These are phyloP conservation scores for Cephus rjabovi DNA, from an alignment of 2,888 invertebrate genomes.

Conservation along the genomic window DNA sequence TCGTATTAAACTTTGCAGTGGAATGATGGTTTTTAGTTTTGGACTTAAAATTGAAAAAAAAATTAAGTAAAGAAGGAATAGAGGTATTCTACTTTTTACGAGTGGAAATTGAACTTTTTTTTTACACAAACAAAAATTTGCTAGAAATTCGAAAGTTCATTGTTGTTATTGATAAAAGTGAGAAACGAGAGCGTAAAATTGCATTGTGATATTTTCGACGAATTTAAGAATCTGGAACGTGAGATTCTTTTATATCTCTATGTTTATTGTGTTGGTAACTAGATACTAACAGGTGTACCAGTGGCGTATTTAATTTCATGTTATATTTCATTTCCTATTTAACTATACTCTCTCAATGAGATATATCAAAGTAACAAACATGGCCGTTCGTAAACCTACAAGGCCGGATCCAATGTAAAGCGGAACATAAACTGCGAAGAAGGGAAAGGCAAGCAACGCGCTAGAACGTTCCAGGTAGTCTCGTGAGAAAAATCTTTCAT, in stretches of 20 bases:
- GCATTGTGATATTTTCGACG: background rate
- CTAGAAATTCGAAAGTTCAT: background rate
- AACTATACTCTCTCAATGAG: background rate
- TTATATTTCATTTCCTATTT: background rate
- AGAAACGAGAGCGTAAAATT: background rate
- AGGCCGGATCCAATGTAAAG: conserved; percentile 6
- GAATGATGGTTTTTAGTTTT: background rate
- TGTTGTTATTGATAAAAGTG: background rate
- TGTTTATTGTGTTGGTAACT: background rate
- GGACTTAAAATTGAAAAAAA: background rate
- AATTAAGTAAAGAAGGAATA: background rate
- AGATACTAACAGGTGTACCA: background rate
- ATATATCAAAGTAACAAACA: background rate
- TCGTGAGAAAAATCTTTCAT: background rate
- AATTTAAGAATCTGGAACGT: background rate
- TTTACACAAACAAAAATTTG: background rate
- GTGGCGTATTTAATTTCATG: background rate
- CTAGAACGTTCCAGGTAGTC: background rate
- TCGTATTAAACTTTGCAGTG: background rate
- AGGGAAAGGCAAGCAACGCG: conserved; percentile 2
- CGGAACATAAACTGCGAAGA: conserved; percentile 5
- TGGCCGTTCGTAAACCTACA: background rate
- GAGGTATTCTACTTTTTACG: background rate
- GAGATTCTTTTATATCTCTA: background rate
- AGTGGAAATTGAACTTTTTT: background rate